Conservation (phyloP, 2,888 invertebrate species). For the Leptopilina drosophilae region DNA sequence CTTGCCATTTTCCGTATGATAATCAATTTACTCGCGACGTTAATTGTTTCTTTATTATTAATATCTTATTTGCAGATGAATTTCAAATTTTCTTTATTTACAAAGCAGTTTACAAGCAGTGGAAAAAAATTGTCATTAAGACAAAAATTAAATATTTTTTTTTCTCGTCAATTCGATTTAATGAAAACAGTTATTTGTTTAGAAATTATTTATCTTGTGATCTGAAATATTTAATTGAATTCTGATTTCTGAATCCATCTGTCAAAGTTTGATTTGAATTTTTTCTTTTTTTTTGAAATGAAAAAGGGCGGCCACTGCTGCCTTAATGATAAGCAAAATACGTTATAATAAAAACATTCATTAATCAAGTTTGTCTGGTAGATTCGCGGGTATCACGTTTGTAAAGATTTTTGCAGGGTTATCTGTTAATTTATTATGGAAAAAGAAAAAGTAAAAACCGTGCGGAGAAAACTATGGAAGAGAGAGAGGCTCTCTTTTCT, state of each 20-base stretch:
- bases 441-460: not conserved
- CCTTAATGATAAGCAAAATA: constrained; percentile 50
- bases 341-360: constrained; percentile 68
- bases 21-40: not conserved
- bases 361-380: constrained; percentile 54
- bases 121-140: too few species aligned
- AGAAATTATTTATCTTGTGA: not conserved
- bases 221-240: not conserved
- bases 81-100: not conserved
- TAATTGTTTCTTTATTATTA: not conserved
- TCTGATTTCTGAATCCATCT: not conserved
- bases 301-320: not conserved
- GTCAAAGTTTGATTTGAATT: not conserved
- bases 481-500: not conserved
- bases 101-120: not conserved
- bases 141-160: not conserved
- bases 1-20: constrained; percentile 2
- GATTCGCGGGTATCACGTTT: constrained; percentile 31
- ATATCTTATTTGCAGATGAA: not conserved
- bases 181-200: not conserved
- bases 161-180: not conserved
- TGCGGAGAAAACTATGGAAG: not conserved
- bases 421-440: constrained; percentile 46
- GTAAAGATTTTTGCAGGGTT: constrained; percentile 65
- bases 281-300: too few species aligned